phyloP scores from a whole-genome alignment of 2,888 invertebrate species.

The Cordylochernes scorpioides region DNA sequence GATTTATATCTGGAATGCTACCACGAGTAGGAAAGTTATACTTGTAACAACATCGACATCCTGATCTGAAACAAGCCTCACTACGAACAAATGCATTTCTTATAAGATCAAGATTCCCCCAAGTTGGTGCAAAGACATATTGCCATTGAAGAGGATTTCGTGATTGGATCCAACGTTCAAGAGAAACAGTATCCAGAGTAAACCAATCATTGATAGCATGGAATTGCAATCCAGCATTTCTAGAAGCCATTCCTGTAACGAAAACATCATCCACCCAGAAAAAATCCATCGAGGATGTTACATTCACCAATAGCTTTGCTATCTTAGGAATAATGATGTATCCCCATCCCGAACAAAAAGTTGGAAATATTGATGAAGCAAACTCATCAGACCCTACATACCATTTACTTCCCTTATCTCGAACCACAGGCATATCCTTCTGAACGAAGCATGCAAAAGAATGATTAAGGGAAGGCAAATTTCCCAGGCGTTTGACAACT shows the following conservation, averaged over 20 bases:
- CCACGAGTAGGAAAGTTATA: too few species aligned
- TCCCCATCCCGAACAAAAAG: conserved; percentile 56
- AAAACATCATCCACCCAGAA: conserved; percentile 83
- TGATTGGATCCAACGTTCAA: conserved; percentile 5
- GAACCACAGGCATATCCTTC: conserved; percentile 17
- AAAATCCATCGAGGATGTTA: conserved; percentile 34
- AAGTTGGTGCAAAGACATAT: conserved; percentile 9
- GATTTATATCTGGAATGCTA: too few species aligned
- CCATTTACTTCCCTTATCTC: conserved; percentile 47
- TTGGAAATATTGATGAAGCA: conserved; percentile 33
- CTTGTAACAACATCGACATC: conserved; percentile 8
- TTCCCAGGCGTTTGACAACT: conserved; percentile 3
- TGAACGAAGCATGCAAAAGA: conserved; percentile 11
- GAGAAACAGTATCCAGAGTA: conserved; percentile 6
- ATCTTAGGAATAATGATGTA: conserved; percentile 42
- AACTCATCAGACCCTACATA: conserved; percentile 42
- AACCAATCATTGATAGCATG: conserved; percentile 5
- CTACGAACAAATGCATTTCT: conserved; percentile 4
- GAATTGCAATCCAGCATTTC: conserved; percentile 2
- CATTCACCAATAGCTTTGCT: conserved; percentile 30
- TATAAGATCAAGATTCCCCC: conserved; percentile 7
- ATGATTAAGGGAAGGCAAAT: too few species aligned
- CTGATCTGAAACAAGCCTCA: conserved; percentile 1
- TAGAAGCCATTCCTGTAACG: conserved; percentile 37
- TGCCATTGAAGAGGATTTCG: conserved; percentile 4